Evolutionary conservation across 2,888 invertebrate species (phyloP).

Genomic region (Glomeris marginata): DNA sequence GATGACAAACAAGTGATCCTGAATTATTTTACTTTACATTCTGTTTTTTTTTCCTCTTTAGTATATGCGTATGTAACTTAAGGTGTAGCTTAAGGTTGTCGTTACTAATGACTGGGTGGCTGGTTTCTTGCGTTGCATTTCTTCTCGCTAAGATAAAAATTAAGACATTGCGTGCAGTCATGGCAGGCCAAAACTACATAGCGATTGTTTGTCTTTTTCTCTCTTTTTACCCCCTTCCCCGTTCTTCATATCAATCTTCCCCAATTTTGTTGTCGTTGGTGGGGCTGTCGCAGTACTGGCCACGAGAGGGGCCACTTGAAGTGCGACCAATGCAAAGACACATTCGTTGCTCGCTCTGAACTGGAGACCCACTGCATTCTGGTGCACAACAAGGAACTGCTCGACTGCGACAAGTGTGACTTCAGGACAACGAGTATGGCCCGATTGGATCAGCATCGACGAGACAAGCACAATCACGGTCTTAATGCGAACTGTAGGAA

Average conservation of each 20-base stretch:
- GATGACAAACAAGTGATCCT: too few relatives aligned
- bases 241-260: background rate
- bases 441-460: conserved; percentile 24
- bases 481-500: background rate
- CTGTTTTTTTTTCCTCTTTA: too few relatives aligned
- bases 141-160: too few relatives aligned
- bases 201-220: background rate
- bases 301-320: conserved; percentile 14
- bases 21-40: too few relatives aligned
- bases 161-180: too few relatives aligned
- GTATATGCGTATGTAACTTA: too few relatives aligned
- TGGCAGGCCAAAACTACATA: too few relatives aligned
- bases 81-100: too few relatives aligned
- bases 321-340: conserved; percentile 24
- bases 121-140: too few relatives aligned
- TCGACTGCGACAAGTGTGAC: conserved; percentile 25
- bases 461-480: conserved; percentile 20
- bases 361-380: conserved; percentile 23
- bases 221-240: background rate
- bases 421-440: conserved; percentile 24
- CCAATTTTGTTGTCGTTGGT: too few relatives aligned
- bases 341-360: conserved; percentile 23
- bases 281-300: conserved; percentile 2
- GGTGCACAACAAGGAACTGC: conserved; percentile 23
- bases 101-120: too few relatives aligned